These are phyloP conservation scores for Pangasius krempfi DNA, from an alignment of 2,797 vertebrate species.

Conservation along the genomic window DNA sequence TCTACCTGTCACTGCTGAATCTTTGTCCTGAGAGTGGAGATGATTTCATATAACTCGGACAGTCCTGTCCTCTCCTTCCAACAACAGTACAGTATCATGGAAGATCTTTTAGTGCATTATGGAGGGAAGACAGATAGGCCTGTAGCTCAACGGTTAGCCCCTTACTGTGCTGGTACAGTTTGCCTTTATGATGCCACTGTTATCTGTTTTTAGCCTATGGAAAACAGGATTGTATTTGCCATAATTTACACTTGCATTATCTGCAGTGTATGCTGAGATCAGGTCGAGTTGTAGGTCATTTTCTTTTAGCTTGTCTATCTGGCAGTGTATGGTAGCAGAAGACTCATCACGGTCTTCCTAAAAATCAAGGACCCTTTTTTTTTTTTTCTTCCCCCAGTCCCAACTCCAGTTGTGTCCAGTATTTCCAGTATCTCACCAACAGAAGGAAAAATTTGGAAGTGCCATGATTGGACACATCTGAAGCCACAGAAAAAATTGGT, in stretches of 20 bases:
- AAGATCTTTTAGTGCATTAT: conserved; percentile 27
- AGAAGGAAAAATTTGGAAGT: conserved; percentile 3
- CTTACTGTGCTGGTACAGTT: conserved; percentile 41
- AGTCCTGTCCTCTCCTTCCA: conserved; percentile 31
- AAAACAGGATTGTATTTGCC: conserved; percentile 26
- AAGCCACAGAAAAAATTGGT: background rate
- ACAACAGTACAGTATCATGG: conserved; percentile 37
- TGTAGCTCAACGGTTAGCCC: conserved; percentile 18
- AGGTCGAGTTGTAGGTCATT: conserved; percentile 1
- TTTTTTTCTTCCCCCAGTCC: background rate
- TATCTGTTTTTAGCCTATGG: conserved; percentile 10
- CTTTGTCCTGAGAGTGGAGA: conserved; percentile 47
- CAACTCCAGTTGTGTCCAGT: background rate
- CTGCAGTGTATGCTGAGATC: conserved; percentile 6
- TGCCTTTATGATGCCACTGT: conserved; percentile 27
- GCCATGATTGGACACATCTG: conserved; percentile 2
- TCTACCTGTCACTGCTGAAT: conserved; percentile 25
- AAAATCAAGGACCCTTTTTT: background rate
- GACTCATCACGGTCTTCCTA: background rate
- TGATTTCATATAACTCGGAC: conserved; percentile 39
- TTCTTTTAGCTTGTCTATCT: background rate
- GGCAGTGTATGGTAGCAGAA: background rate
- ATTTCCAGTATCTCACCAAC: conserved; percentile 30
- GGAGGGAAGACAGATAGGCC: conserved; percentile 23
- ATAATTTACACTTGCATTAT: conserved; percentile 28